Conservation (phyloP, 2,113 vertebrate genomes). For the Silurus meridionalis region DNA sequence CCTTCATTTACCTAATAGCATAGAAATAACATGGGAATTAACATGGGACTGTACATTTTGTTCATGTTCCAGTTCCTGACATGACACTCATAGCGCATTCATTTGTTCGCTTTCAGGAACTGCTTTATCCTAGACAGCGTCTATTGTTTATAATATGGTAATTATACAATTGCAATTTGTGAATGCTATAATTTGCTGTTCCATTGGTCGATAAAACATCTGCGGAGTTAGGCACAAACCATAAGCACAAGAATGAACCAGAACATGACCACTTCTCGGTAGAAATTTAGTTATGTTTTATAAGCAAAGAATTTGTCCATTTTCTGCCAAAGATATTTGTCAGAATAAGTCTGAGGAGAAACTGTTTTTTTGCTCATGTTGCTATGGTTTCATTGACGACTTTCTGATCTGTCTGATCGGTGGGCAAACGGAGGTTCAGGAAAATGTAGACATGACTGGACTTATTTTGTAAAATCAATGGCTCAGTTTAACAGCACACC, state of each 20-base stretch:
- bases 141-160: no score
- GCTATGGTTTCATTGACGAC: not conserved
- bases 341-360: constrained; percentile 1
- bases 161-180: no score
- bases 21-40: not conserved
- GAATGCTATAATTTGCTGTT: no score
- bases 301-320: not conserved
- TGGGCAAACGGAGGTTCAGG: not conserved
- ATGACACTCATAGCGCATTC: not conserved
- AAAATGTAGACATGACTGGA: not conserved
- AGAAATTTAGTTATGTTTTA: not conserved
- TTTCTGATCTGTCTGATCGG: not conserved
- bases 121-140: not conserved
- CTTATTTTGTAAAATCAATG: not conserved
- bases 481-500: not conserved
- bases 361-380: not conserved
- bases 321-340: not conserved
- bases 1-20: not conserved
- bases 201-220: no score
- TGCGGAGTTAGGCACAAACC: not conserved
- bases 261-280: no score
- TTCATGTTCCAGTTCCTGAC: not conserved
- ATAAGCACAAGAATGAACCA: not conserved
- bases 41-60: not conserved
- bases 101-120: not conserved